These are phyloP conservation scores for Ctenochaetus hawaiiensis DNA, from an alignment of 2,797 vertebrate genomes.

Conservation along the genomic window DNA sequence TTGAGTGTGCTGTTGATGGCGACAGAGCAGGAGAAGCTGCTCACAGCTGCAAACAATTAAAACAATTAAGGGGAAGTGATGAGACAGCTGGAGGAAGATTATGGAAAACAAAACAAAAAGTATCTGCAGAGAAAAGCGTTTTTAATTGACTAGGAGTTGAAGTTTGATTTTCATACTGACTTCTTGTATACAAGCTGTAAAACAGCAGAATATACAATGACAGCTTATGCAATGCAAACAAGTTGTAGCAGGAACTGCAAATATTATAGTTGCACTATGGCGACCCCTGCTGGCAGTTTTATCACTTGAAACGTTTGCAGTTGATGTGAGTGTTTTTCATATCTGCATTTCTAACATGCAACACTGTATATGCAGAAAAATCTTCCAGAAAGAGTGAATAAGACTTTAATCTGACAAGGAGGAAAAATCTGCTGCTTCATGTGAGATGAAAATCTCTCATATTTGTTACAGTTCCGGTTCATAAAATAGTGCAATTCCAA, in stretches of 20 bases:
- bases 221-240: no score
- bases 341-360: background rate
- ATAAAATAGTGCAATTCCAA: background rate
- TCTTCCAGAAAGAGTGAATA: background rate
- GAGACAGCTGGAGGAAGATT: slow-evolving; percentile 6
- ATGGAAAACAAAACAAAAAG: background rate
- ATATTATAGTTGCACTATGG: no score
- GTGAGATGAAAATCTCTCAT: background rate
- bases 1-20: background rate
- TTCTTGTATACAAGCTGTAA: no score
- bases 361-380: background rate
- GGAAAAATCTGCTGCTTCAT: background rate
- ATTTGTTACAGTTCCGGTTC: background rate
- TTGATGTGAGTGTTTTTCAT: background rate
- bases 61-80: background rate
- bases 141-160: no score
- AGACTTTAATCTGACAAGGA: background rate
- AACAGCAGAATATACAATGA: no score
- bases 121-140: background rate
- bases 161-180: no score
- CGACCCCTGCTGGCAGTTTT: no score
- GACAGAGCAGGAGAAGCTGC: background rate
- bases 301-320: background rate
- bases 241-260: no score
- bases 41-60: slow-evolving; percentile 20